Conservation (phyloP, 2,113 vertebrate species). For the Mobula birostris region DNA sequence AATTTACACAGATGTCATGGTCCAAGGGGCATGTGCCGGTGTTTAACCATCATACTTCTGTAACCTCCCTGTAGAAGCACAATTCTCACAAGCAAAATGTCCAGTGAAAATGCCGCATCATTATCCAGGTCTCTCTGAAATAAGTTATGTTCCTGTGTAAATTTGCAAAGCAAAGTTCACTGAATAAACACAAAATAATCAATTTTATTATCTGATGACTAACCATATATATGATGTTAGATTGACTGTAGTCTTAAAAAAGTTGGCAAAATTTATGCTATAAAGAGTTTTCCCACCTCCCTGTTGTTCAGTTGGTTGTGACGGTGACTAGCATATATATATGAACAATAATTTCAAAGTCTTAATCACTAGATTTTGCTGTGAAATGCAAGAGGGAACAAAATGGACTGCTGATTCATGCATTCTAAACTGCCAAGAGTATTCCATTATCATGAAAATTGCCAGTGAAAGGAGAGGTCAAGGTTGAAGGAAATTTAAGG, state of each 20-base stretch:
- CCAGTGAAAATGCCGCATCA: not conserved
- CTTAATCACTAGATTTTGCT: not conserved
- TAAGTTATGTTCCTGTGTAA: not conserved
- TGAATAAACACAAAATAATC: not conserved
- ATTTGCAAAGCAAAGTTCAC: not conserved
- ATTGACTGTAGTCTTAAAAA: not conserved
- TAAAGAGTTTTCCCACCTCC: not conserved
- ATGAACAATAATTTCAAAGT: not conserved
- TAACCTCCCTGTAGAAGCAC: not conserved
- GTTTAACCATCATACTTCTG: not conserved
- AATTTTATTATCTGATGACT: not conserved
- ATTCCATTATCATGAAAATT: not conserved
- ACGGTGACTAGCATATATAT: not conserved
- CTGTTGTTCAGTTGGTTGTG: not conserved
- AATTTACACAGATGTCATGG: no score
- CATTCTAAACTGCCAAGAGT: not conserved
- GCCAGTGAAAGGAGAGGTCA: not conserved
- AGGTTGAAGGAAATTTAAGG: no score
- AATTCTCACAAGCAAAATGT: not conserved
- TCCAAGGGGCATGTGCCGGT: no score
- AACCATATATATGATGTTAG: not conserved
- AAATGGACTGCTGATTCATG: not conserved
- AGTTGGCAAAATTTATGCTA: not conserved
- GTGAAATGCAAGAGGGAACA: not conserved
- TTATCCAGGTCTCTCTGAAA: not conserved